Percentiles rank a stretch among this genome's conserved stretches.
Evolutionary conservation across 1,140 invertebrate genomes (phyloP).

Genomic region (Potamilus streckersoni): DNA sequence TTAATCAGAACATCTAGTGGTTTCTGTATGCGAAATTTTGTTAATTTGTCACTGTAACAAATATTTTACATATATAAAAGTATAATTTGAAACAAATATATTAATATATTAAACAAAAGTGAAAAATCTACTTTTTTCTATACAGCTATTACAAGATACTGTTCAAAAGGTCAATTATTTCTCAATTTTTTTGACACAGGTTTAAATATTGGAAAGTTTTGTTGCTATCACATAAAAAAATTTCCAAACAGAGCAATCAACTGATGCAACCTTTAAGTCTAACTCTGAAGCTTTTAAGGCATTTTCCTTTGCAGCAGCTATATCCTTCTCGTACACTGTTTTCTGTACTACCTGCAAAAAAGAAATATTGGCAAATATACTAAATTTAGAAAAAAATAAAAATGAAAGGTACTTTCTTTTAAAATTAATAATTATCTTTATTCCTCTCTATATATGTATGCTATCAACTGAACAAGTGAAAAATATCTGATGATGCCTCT

Average conservation of each 20-base stretch:
- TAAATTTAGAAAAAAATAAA: not conserved
- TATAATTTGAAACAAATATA: too few relatives aligned
- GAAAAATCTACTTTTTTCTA: too few relatives aligned
- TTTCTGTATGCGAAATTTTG: too few relatives aligned
- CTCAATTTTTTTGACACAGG: not conserved
- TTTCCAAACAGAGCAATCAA: not conserved
- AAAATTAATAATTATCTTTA: not conserved
- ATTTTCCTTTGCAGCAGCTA: slow-evolving; percentile 41
- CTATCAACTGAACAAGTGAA: not conserved
- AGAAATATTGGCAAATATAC: not conserved
- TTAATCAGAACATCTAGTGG: too few relatives aligned
- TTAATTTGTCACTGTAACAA: too few relatives aligned
- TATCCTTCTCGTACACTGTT: slow-evolving; percentile 30
- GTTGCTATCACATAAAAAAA: too few relatives aligned
- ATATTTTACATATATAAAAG: too few relatives aligned
- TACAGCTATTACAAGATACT: not conserved
- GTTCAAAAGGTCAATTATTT: not conserved
- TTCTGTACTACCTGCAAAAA: slow-evolving; percentile 11
- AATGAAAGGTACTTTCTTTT: not conserved
- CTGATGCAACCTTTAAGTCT: slow-evolving; percentile 15
- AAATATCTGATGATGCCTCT: not conserved
- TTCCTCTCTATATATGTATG: not conserved
- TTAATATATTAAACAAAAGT: too few relatives aligned
- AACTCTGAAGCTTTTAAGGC: slow-evolving; percentile 33
- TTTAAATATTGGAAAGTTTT: not conserved